A percentile compares a stretch with the other conserved stretches of the same genome.
Conservation (phyloP, 2,113 vertebrate genomes). For the Balaenoptera acutorostrata region DNA sequence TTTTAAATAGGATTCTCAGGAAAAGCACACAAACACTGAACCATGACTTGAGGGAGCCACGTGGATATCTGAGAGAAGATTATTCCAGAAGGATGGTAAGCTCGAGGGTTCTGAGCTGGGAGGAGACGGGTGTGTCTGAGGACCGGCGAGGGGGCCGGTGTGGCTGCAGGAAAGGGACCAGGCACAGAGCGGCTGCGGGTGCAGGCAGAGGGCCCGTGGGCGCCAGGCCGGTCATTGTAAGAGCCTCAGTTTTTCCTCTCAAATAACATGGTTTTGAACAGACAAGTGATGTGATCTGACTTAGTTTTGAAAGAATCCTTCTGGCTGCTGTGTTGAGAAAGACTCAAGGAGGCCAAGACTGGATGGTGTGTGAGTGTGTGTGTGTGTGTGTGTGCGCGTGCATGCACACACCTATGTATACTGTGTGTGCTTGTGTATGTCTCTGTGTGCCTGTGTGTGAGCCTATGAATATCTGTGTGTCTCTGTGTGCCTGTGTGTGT, state of each 20-base stretch:
- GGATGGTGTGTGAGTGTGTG: not conserved
- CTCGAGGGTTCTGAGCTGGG: not conserved
- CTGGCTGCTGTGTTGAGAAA: not conserved
- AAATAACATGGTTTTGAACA: accelerated
- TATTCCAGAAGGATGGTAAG: not conserved
- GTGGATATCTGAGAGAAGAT: not conserved
- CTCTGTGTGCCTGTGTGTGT: not conserved
- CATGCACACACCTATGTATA: too few relatives aligned
- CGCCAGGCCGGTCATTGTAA: accelerated
- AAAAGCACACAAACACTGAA: not conserved
- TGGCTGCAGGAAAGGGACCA: accelerated
- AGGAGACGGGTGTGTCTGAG: accelerated
- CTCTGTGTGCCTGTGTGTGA: too few relatives aligned
- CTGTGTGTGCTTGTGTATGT: not conserved
- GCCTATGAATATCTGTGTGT: not conserved
- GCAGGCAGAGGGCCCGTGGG: accelerated
- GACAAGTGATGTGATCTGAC: not conserved
- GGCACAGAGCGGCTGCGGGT: accelerated
- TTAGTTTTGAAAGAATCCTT: not conserved
- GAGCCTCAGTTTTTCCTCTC: not conserved
- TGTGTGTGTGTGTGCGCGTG: too few relatives aligned
- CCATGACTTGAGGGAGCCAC: not conserved
- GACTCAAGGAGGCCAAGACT: not conserved
- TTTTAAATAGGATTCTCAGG: not conserved
- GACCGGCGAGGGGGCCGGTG: accelerated